These are phyloP conservation scores for Pseudochirops cupreus DNA, from an alignment of 2,797 vertebrate species.

Conservation along the genomic window DNA sequence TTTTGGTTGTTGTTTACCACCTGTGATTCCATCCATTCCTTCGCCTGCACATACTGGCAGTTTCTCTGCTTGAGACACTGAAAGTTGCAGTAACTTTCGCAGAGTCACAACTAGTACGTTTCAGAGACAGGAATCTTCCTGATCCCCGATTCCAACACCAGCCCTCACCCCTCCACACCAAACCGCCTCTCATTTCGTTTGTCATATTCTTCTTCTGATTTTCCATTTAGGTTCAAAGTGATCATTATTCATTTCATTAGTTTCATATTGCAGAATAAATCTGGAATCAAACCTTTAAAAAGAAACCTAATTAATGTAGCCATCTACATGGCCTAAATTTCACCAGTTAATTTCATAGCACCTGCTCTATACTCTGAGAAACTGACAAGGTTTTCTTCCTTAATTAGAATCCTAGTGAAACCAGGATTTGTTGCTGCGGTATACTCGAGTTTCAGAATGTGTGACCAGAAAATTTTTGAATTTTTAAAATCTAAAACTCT, in stretches of 20 bases:
- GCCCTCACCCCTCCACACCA: background rate
- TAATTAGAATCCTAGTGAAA: background rate
- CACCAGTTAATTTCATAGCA: background rate
- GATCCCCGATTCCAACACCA: background rate
- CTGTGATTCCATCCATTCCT: background rate
- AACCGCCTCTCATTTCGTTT: background rate
- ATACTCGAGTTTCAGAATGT: background rate
- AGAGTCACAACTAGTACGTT: background rate
- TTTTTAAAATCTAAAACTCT: background rate
- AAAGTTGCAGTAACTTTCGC: no score
- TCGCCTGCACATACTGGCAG: background rate
- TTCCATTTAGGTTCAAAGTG: background rate
- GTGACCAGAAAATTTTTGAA: background rate
- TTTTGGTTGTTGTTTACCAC: background rate
- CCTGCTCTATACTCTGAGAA: background rate
- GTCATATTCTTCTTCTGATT: background rate
- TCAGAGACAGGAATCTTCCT: background rate
- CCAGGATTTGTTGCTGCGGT: background rate
- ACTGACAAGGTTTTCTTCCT: background rate
- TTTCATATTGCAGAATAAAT: background rate
- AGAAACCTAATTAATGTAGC: constrained; percentile 6
- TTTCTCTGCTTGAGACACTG: background rate
- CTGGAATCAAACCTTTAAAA: background rate
- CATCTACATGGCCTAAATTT: constrained; percentile 8
- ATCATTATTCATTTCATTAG: constrained; percentile 10